A percentile compares a stretch with the other conserved stretches of the same genome.
Evolutionary conservation across 2,888 invertebrate species (phyloP).

Genomic region (Scrobipalpa atriplicella): DNA sequence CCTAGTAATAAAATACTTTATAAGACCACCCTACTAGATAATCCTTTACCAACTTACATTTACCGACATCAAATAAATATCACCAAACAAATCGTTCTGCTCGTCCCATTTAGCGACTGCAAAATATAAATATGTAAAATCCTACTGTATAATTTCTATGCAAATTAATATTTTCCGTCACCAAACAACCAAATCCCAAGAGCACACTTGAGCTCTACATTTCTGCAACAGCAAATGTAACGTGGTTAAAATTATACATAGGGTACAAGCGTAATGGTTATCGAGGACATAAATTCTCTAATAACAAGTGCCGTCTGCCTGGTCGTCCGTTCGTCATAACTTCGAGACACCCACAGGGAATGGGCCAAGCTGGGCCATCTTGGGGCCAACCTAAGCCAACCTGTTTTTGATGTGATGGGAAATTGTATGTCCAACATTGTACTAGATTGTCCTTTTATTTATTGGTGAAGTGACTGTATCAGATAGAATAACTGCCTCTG

Average conservation of each 20-base stretch:
- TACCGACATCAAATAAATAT: conserved; percentile 23
- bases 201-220: background rate
- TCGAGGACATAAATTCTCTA: conserved; percentile 51
- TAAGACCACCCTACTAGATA: conserved; percentile 50
- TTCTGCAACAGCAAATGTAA: conserved; percentile 29
- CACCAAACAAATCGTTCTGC: background rate
- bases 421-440: background rate
- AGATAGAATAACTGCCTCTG: background rate
- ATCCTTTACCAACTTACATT: conserved; percentile 33
- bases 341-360: conserved; percentile 44
- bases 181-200: background rate
- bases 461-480: background rate
- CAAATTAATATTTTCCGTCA: background rate
- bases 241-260: conserved; percentile 37
- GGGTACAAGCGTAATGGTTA: conserved; percentile 49
- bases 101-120: background rate
- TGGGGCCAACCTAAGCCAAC: background rate
- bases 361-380: background rate
- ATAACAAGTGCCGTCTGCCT: conserved; percentile 44
- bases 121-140: background rate
- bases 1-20: conserved; percentile 48
- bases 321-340: conserved; percentile 48
- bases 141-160: conserved; percentile 2
- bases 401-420: conserved; percentile 10
- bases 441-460: background rate